Evolutionary conservation across 2,797 vertebrate species (phyloP).

Genomic region (Linurgus olivaceus): DNA sequence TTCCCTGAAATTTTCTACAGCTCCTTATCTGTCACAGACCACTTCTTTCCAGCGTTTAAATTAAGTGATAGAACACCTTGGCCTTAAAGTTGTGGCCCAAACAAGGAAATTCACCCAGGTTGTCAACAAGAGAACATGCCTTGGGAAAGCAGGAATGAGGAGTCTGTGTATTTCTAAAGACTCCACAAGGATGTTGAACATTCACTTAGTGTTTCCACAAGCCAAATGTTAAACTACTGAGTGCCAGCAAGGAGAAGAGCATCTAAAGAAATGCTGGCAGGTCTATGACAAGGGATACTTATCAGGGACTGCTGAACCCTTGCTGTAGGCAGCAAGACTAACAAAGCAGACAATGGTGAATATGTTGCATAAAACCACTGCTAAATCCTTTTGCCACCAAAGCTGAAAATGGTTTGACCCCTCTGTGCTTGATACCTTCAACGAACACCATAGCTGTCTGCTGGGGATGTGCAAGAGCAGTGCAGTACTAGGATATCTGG

Average conservation of each 20-base stretch:
- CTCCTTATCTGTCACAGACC: neutral
- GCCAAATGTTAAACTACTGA: neutral
- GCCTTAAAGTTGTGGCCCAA: neutral
- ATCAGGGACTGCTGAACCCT: neutral
- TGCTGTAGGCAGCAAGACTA: neutral
- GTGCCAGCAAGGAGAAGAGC: neutral
- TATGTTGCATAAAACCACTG: neutral
- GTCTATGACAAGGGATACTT: neutral
- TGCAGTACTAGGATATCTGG: neutral
- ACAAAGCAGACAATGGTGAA: neutral
- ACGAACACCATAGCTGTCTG: rapidly evolving
- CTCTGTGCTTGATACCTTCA: neutral
- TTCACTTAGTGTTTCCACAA: neutral
- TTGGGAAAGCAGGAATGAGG: neutral
- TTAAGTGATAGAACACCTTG: neutral
- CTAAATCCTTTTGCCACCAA: neutral
- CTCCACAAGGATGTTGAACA: rapidly evolving
- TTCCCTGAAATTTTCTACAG: neutral
- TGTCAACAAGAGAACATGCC: rapidly evolving
- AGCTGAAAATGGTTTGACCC: neutral
- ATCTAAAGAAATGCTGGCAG: neutral
- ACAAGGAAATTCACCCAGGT: neutral
- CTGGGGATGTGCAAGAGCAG: neutral
- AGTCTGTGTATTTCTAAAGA: neutral
- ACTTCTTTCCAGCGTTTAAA: neutral